A percentile compares a stretch with the other conserved stretches of the same genome.
phyloP scores from a whole-genome alignment of 2,888 invertebrate genomes.

The Argyresthia goedartella region DNA sequence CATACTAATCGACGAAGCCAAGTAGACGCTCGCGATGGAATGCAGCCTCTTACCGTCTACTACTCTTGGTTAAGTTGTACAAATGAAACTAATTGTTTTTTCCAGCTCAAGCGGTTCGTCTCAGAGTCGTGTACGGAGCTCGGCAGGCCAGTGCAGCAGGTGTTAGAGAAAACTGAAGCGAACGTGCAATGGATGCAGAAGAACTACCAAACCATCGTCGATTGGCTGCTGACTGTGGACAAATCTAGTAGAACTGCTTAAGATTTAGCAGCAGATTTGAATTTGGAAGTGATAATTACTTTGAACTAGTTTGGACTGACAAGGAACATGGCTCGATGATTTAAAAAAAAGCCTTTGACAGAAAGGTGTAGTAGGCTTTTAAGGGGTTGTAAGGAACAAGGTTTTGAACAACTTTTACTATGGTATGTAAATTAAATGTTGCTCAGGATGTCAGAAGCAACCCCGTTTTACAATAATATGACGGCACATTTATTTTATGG shows the following conservation, averaged over 20 bases:
- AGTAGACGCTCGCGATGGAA: too few species aligned
- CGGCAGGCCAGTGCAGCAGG: slow-evolving; percentile 82
- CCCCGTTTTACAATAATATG: too few species aligned
- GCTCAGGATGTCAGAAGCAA: too few species aligned
- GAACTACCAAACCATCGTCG: slow-evolving; percentile 79
- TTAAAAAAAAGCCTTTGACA: too few species aligned
- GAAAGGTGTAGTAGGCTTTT: too few species aligned
- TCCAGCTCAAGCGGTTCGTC: slow-evolving; percentile 79
- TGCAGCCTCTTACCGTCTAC: too few species aligned
- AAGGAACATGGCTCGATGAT: background rate
- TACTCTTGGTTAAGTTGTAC: background rate
- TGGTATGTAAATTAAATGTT: too few species aligned
- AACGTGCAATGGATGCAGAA: slow-evolving; percentile 88
- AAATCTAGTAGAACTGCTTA: background rate
- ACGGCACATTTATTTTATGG: too few species aligned
- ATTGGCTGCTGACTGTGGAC: slow-evolving; percentile 72
- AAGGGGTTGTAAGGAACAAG: too few species aligned
- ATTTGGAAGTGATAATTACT: background rate
- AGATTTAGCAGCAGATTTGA: background rate
- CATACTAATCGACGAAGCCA: too few species aligned
- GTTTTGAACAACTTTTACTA: too few species aligned
- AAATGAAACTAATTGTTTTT: slow-evolving; percentile 4
- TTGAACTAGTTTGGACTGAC: background rate
- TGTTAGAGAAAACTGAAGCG: slow-evolving; percentile 82
- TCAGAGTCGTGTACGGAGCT: slow-evolving; percentile 74